phyloP scores from a whole-genome alignment of 2,113 vertebrate species.

The Ciconia stormi region DNA sequence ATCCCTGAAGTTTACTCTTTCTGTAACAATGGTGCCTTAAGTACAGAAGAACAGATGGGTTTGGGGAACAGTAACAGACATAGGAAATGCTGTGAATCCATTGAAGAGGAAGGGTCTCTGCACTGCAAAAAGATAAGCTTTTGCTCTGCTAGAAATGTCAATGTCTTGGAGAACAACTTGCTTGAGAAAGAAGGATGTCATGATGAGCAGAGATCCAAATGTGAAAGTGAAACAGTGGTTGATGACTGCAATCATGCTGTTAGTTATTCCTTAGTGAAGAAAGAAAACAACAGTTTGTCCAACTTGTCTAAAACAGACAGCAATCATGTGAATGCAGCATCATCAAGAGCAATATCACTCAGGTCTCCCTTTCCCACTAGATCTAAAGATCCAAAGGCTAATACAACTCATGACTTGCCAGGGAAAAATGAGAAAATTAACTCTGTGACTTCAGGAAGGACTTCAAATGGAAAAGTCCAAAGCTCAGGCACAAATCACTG shows the following conservation, averaged over 20 bases:
- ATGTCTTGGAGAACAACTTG: not conserved
- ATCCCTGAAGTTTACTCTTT: conserved; percentile 15
- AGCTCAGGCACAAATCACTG: conserved; percentile 44
- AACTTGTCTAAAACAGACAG: conserved; percentile 34
- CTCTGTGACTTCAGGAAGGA: conserved; percentile 23
- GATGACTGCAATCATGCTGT: not conserved
- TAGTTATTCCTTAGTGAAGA: not conserved
- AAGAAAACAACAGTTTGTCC: not conserved
- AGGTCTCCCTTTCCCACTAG: conserved; percentile 63
- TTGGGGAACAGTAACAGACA: not conserved
- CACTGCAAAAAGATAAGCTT: not conserved
- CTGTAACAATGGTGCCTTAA: conserved; percentile 37
- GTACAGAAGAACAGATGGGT: not conserved
- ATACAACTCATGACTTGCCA: not conserved
- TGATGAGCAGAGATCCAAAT: conserved; percentile 1
- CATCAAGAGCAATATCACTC: conserved; percentile 55
- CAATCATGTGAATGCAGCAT: not conserved
- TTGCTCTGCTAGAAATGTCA: not conserved
- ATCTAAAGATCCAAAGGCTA: conserved; percentile 72
- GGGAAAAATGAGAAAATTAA: conserved; percentile 63
- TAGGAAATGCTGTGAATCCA: not conserved
- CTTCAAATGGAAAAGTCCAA: conserved; percentile 60
- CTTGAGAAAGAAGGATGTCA: not conserved
- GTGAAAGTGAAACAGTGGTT: not conserved
- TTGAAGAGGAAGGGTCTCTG: not conserved